Percentiles rank a stretch among this genome's conserved stretches.
These are phyloP conservation scores for Tortrix viridana DNA, from an alignment of 2,888 invertebrate species.

Conservation along the genomic window DNA sequence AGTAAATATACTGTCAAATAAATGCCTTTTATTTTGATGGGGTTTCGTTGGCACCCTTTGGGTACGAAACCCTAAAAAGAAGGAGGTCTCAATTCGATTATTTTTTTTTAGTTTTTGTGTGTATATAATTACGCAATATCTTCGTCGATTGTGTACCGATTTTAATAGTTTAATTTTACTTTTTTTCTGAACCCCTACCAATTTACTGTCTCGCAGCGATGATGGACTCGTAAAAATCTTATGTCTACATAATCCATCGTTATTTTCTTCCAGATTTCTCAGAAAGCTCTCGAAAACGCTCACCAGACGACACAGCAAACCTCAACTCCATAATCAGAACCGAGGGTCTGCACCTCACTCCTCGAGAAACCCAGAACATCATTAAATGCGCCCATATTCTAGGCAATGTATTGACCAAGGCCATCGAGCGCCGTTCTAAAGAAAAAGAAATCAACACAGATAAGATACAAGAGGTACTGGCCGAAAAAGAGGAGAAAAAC, in stretches of 20 bases:
- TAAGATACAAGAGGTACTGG: conserved; percentile 38
- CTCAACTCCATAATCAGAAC: conserved; percentile 64
- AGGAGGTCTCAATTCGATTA: no score
- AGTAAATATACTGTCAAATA: no score
- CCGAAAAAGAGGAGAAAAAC: conserved; percentile 49
- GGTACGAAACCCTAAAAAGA: no score
- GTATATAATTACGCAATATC: no score
- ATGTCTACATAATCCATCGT: not conserved
- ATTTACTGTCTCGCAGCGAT: no score
- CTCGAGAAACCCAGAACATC: conserved; percentile 71
- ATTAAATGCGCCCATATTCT: conserved; percentile 76
- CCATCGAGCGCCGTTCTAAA: conserved; percentile 64
- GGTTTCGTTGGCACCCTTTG: no score
- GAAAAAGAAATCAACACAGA: conserved; percentile 45
- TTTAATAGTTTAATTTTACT: no score
- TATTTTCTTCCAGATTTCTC: conserved; percentile 57
- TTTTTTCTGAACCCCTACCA: no score
- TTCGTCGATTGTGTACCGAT: no score
- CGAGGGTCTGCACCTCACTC: conserved; percentile 69
- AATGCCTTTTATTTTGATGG: no score
- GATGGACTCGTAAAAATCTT: no score
- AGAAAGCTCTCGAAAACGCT: conserved; percentile 61
- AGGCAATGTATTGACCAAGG: conserved; percentile 67
- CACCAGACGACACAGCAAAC: conserved; percentile 62
- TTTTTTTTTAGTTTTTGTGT: no score